Conservation (phyloP, 2,113 vertebrate species). For the Synodontis membranacea region DNA sequence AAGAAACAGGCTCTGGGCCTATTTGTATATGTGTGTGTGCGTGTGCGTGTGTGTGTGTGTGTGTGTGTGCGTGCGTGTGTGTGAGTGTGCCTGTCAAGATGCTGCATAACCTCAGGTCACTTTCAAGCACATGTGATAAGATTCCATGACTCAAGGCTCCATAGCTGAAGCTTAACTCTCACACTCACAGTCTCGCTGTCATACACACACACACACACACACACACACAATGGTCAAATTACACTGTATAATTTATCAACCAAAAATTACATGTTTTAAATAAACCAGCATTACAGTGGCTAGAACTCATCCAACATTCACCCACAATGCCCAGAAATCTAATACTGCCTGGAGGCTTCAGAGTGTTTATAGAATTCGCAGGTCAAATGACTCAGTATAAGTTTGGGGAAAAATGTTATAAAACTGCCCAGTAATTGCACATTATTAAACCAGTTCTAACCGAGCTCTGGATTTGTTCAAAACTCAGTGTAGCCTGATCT, state of each 20-base stretch:
- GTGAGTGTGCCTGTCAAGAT: conserved; percentile 55
- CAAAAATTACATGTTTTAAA: conserved; percentile 34
- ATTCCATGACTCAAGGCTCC: conserved; percentile 46
- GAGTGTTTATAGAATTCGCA: conserved; percentile 5
- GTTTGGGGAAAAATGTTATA: conserved; percentile 12
- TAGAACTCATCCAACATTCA: conserved; percentile 13
- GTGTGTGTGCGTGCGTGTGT: conserved; percentile 50
- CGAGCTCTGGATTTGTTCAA: neutral
- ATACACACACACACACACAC: conserved; percentile 12
- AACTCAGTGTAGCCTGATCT: neutral
- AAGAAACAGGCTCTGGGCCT: conserved; percentile 28
- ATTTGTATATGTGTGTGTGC: conserved; percentile 13
- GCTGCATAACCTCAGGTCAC: conserved; percentile 42
- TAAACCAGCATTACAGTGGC: conserved; percentile 27
- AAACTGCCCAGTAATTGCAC: neutral
- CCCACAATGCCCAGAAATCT: conserved; percentile 22
- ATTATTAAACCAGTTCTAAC: neutral
- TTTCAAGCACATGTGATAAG: conserved; percentile 50
- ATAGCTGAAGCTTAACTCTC: conserved; percentile 13
- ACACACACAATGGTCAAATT: conserved; percentile 18
- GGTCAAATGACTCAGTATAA: conserved; percentile 22
- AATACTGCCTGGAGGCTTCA: conserved; percentile 18
- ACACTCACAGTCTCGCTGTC: conserved; percentile 3
- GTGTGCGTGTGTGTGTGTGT: conserved; percentile 36
- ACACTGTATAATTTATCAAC: conserved; percentile 23